These are phyloP conservation scores for Bradysia coprophila DNA, from an alignment of 1,140 invertebrate species.

Conservation along the genomic window DNA sequence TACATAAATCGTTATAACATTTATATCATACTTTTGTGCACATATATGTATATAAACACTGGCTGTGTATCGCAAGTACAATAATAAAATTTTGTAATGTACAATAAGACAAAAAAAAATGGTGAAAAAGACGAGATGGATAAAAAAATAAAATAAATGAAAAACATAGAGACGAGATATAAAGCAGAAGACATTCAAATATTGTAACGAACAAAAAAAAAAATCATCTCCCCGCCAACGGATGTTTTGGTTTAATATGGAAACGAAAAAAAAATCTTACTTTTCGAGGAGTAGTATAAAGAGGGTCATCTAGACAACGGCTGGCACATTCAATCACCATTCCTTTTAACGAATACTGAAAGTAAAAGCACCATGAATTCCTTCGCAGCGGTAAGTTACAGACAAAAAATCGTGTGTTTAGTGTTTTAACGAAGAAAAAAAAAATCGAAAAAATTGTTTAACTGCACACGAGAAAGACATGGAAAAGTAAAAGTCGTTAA, in stretches of 20 bases:
- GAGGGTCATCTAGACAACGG: slow-evolving; percentile 13
- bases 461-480: too few relatives aligned
- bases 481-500: too few relatives aligned
- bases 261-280: not conserved
- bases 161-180: not conserved
- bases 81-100: too few relatives aligned
- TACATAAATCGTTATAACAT: too few relatives aligned
- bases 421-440: too few relatives aligned
- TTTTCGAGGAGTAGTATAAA: slow-evolving; percentile 14
- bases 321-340: slow-evolving; percentile 23
- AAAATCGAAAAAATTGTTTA: too few relatives aligned
- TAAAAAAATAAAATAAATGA: not conserved
- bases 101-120: too few relatives aligned
- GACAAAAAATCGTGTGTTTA: not conserved
- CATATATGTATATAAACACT: too few relatives aligned
- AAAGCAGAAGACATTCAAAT: too few relatives aligned
- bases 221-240: not conserved
- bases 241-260: not conserved
- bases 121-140: too few relatives aligned
- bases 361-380: slow-evolving; percentile 23
- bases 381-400: slow-evolving; percentile 24
- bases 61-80: too few relatives aligned
- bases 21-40: too few relatives aligned
- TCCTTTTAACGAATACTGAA: slow-evolving; percentile 23
- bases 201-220: not conserved